Percentiles rank a stretch among this genome's conserved stretches.
phyloP scores from a whole-genome alignment of 2,113 vertebrate species.

The Bagarius yarrelli region DNA sequence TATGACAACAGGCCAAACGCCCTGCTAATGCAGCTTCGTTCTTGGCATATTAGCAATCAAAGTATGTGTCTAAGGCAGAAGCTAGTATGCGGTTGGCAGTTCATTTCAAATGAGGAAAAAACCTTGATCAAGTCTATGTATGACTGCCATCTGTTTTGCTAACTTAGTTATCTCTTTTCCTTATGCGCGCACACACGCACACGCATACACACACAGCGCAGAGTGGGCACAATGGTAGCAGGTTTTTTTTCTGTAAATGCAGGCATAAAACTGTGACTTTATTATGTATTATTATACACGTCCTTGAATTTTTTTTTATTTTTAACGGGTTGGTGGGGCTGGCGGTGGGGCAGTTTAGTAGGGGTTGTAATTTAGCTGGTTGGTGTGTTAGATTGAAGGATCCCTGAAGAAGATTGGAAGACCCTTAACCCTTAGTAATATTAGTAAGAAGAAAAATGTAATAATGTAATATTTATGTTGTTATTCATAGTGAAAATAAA shows the following conservation, averaged over 20 bases:
- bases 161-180: constrained; percentile 9
- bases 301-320: too few relatives aligned
- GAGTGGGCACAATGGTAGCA: not conserved
- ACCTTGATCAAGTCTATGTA: constrained; percentile 24
- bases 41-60: constrained; percentile 26
- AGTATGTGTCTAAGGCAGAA: constrained; percentile 4
- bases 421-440: too few relatives aligned
- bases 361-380: too few relatives aligned
- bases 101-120: constrained; percentile 24
- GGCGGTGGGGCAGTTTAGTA: too few relatives aligned
- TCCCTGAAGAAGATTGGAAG: too few relatives aligned
- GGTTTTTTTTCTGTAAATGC: not conserved
- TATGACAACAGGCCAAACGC: constrained; percentile 16
- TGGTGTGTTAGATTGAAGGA: too few relatives aligned
- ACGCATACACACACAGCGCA: not conserved
- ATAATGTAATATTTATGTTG: too few relatives aligned
- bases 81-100: constrained; percentile 6
- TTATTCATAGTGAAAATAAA: too few relatives aligned
- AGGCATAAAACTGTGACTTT: not conserved
- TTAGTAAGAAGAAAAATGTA: too few relatives aligned
- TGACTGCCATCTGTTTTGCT: constrained; percentile 26
- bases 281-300: not conserved
- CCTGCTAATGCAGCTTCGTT: not conserved
- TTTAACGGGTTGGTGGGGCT: too few relatives aligned
- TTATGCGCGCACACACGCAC: not conserved